Conservation (phyloP, 2,888 invertebrate species). For the Platycnemis pennipes region DNA sequence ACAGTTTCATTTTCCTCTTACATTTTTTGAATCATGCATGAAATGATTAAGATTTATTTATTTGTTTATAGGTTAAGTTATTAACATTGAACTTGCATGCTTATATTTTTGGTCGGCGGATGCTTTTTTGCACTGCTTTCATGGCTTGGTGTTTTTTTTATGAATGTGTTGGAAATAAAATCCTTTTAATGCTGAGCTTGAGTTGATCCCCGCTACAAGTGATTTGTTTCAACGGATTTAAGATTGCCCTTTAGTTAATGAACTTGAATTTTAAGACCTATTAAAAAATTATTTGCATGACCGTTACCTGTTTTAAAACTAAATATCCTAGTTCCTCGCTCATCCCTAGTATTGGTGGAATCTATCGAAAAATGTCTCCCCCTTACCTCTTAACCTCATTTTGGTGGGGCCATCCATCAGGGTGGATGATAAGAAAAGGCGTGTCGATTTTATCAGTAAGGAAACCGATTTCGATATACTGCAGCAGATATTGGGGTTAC, state of each 20-base stretch:
- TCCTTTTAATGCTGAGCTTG: background rate
- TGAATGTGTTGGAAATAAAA: too few relatives aligned
- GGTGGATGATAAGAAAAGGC: background rate
- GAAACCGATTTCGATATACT: background rate
- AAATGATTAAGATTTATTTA: background rate
- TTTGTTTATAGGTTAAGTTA: background rate
- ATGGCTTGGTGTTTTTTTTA: background rate
- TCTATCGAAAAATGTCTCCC: background rate
- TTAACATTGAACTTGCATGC: constrained; percentile 17
- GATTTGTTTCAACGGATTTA: background rate
- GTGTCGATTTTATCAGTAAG: background rate
- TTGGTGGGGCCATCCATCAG: background rate
- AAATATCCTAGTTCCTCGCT: background rate
- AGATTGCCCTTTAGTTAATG: background rate
- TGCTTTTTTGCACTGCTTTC: background rate
- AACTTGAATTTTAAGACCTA: background rate
- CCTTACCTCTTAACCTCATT: background rate
- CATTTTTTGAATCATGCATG: background rate
- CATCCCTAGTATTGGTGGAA: background rate
- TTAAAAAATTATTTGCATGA: background rate
- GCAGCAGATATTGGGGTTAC: background rate
- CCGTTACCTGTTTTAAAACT: background rate
- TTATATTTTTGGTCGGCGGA: background rate
- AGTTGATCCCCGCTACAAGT: background rate
- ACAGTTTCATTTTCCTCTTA: background rate